Conservation (phyloP, 2,888 invertebrate genomes). For the Eristalinus sepulchralis region DNA sequence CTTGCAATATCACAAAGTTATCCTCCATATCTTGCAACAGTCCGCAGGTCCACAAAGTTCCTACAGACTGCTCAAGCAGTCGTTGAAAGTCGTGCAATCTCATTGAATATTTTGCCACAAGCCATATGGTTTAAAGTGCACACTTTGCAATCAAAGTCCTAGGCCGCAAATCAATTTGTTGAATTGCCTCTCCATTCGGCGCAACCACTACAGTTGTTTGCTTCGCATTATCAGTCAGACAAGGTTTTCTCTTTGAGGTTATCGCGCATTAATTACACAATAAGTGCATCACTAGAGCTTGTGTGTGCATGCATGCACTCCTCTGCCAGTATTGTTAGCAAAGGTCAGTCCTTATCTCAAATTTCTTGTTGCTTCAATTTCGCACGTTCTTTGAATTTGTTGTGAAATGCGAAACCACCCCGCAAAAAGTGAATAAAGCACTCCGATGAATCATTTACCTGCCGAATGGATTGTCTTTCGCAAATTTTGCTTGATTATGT, state of each 20-base stretch:
- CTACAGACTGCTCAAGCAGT: not conserved
- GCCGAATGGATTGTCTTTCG: too few species aligned
- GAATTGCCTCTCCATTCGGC: not conserved
- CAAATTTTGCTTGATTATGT: not conserved
- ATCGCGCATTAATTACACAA: conserved; percentile 4
- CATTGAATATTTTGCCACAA: not conserved
- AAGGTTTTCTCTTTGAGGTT: conserved; percentile 25
- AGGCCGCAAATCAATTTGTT: conserved; percentile 3
- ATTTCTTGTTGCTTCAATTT: not conserved
- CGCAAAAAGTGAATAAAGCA: not conserved
- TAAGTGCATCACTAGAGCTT: not conserved
- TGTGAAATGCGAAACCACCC: not conserved
- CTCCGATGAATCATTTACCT: not conserved
- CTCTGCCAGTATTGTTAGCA: not conserved
- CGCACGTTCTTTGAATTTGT: not conserved
- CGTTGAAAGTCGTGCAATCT: not conserved
- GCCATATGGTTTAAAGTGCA: conserved; percentile 1
- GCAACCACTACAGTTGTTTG: not conserved
- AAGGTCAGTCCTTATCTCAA: not conserved
- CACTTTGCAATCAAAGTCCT: conserved; percentile 2
- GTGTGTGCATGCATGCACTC: not conserved
- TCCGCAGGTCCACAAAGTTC: not conserved
- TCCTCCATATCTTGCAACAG: not conserved
- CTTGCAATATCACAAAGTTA: too few species aligned
- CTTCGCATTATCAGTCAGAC: conserved; percentile 20